Evolutionary conservation across 92 coral and sea anemone species (phyloP).

Genomic region (Siderastrea siderea): DNA sequence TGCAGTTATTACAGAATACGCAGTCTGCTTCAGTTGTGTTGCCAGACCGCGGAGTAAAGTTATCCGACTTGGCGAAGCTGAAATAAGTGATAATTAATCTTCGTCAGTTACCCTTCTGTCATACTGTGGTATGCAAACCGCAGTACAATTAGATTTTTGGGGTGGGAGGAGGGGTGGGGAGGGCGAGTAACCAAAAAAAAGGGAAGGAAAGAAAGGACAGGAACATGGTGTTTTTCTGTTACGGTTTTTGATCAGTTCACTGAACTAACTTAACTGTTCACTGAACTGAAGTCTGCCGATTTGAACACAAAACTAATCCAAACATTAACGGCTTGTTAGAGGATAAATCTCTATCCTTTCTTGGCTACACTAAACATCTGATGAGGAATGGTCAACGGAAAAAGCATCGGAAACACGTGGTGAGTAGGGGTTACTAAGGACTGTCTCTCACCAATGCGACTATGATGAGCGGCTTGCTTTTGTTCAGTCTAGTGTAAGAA

Average conservation of each 20-base stretch:
- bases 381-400: conserved; percentile 6
- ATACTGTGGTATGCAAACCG: background rate
- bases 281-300: no score
- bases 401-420: conserved; percentile 6
- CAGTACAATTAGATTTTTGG: background rate
- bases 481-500: no score
- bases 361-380: background rate
- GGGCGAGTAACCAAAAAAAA: background rate
- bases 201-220: background rate
- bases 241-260: no score
- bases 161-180: background rate
- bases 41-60: conserved; percentile 49
- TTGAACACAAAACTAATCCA: background rate
- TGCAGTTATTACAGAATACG: background rate
- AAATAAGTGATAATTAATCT: conserved; percentile 69
- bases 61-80: conserved; percentile 47
- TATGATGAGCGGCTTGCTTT: no score
- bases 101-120: conserved; percentile 73
- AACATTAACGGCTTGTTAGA: background rate
- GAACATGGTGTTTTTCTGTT: background rate
- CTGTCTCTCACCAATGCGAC: no score
- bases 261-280: no score
- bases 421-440: background rate
- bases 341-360: conserved; percentile 12
- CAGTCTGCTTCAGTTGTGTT: conserved; percentile 1